Evolutionary conservation across 2,113 vertebrate species (phyloP).

Genomic region (Marmota flaviventris): DNA sequence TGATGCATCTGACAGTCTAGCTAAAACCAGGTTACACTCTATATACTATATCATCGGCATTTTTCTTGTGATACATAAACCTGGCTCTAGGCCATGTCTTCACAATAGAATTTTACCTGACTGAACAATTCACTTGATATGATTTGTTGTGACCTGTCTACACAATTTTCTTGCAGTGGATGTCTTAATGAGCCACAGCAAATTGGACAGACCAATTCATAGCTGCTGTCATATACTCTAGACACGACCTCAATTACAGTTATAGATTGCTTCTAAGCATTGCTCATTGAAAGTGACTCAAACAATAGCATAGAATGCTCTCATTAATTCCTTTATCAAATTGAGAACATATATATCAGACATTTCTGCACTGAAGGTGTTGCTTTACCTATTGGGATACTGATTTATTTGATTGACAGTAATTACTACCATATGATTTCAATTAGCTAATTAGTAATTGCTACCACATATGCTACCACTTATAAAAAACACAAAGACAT

Average conservation of each 20-base stretch:
- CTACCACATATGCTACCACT: conserved; percentile 50
- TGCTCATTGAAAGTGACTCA: conserved; percentile 27
- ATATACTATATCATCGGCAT: not conserved
- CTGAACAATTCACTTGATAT: conserved; percentile 53
- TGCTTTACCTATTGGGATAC: not conserved
- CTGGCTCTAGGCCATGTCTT: conserved; percentile 21
- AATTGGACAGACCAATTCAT: conserved; percentile 68
- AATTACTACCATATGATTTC: conserved; percentile 67
- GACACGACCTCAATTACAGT: conserved; percentile 55
- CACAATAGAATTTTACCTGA: conserved; percentile 52
- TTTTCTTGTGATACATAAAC: conserved; percentile 59
- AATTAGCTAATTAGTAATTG: conserved; percentile 72
- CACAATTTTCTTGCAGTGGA: conserved; percentile 34
- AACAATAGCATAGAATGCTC: too few relatives aligned
- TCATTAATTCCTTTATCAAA: too few relatives aligned
- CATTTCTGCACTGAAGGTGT: too few relatives aligned
- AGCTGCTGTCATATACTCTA: conserved; percentile 55
- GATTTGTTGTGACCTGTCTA: conserved; percentile 68
- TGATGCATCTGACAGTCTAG: conserved; percentile 48
- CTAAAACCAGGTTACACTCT: not conserved
- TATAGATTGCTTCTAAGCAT: conserved; percentile 62
- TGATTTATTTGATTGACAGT: conserved; percentile 73
- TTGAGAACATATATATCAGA: too few relatives aligned
- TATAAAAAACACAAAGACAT: not conserved
- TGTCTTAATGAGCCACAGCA: conserved; percentile 75